phyloP scores from a whole-genome alignment of 1,140 invertebrate genomes.

The Tetragnatha versicolor region DNA sequence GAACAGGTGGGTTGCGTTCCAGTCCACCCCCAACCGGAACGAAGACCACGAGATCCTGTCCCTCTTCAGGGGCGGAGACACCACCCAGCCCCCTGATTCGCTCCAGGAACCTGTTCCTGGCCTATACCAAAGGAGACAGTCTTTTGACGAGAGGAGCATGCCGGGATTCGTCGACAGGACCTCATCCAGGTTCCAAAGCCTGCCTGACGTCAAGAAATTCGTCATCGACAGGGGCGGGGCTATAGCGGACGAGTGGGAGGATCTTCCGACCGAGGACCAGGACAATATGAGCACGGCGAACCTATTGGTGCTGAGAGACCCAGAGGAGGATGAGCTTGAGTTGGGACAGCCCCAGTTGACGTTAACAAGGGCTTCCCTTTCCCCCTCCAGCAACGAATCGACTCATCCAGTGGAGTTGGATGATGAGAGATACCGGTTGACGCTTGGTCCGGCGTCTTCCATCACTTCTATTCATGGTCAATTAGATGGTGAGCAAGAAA shows the following conservation, averaged over 20 bases:
- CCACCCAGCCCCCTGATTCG: too few species aligned
- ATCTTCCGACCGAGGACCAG: conserved; percentile 3
- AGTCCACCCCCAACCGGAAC: neutral
- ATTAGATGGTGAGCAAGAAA: neutral
- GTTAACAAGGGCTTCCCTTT: conserved; percentile 25
- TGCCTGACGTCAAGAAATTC: conserved; percentile 34
- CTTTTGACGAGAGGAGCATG: conserved; percentile 19
- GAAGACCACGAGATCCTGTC: conserved; percentile 35
- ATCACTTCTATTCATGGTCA: neutral
- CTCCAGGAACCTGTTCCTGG: neutral
- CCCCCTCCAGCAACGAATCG: conserved; percentile 3
- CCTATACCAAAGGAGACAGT: neutral
- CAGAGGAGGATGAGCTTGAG: neutral
- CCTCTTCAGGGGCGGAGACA: neutral
- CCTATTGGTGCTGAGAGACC: conserved; percentile 6
- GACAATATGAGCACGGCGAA: conserved; percentile 46
- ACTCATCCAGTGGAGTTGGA: neutral
- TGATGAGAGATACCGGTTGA: neutral
- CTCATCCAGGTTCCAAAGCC: conserved; percentile 15
- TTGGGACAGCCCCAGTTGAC: neutral
- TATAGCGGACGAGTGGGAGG: neutral
- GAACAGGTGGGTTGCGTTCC: conserved; percentile 43
- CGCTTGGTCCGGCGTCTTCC: neutral
- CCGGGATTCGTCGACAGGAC: neutral
- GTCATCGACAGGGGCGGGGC: conserved; percentile 11